phyloP scores from a whole-genome alignment of 2,888 invertebrate genomes.

The Bellardia pandia region DNA sequence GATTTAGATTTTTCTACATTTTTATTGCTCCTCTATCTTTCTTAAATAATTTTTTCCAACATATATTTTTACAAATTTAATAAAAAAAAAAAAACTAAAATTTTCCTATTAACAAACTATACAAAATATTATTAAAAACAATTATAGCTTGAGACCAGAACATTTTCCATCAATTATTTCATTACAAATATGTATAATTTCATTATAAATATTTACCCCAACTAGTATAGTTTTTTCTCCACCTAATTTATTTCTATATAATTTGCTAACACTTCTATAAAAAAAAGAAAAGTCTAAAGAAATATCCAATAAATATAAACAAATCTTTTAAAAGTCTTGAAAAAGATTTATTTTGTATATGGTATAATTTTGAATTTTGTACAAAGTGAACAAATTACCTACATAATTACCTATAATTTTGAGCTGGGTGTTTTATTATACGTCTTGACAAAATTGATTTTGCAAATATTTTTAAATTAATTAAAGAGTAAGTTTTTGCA shows the following conservation, averaged over 20 bases:
- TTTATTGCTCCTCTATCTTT: slow-evolving; percentile 47
- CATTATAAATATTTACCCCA: slow-evolving; percentile 12
- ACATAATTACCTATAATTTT: slow-evolving; percentile 74
- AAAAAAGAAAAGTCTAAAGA: background rate
- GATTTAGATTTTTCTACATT: slow-evolving; percentile 69
- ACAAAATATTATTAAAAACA: slow-evolving; percentile 5
- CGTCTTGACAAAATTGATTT: background rate
- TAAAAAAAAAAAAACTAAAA: background rate
- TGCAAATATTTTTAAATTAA: background rate
- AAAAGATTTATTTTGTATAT: background rate
- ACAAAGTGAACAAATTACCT: slow-evolving; percentile 26
- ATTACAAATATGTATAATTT: slow-evolving; percentile 32
- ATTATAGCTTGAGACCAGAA: slow-evolving; percentile 42
- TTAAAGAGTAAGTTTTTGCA: slow-evolving; percentile 49
- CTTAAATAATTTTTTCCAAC: slow-evolving; percentile 34
- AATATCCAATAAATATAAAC: background rate
- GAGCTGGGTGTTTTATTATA: slow-evolving; percentile 79
- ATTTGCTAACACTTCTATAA: slow-evolving; percentile 5
- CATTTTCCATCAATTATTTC: slow-evolving; percentile 30
- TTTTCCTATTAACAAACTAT: slow-evolving; percentile 24
- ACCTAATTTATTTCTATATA: background rate
- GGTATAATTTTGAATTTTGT: slow-evolving; percentile 78
- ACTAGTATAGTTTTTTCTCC: background rate
- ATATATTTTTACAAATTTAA: slow-evolving; percentile 27
- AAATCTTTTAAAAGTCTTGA: background rate